phyloP scores from a whole-genome alignment of 2,888 invertebrate genomes.

The Hydrotaea diabolus region DNA sequence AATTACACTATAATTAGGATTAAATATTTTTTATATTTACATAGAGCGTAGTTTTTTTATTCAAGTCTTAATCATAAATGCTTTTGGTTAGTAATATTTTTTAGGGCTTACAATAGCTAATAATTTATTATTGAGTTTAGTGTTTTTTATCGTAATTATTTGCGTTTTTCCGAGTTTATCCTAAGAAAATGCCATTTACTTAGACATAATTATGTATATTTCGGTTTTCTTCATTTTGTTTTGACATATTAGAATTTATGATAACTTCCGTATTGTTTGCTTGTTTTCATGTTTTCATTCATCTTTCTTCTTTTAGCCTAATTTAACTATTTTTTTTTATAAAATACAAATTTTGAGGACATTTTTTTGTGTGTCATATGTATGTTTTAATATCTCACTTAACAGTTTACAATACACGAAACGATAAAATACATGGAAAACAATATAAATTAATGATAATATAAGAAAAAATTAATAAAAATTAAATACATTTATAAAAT shows the following conservation, averaged over 20 bases:
- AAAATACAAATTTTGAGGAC: conserved; percentile 7
- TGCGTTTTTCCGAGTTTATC: background rate
- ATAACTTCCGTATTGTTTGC: conserved; percentile 21
- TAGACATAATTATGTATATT: background rate
- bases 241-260: conserved; percentile 13
- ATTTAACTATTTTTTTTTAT: conserved; percentile 9
- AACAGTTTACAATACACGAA: conserved; percentile 12
- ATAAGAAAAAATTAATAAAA: conserved; percentile 31
- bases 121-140: background rate
- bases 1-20: conserved; percentile 2
- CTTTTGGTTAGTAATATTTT: conserved; percentile 21
- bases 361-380: background rate
- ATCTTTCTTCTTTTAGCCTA: background rate
- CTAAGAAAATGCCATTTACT: conserved; percentile 20
- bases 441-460: background rate
- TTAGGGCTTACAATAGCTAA: too few relatives aligned
- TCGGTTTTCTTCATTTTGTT: background rate
- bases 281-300: background rate
- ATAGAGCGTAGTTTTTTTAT: background rate
- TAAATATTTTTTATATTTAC: conserved; percentile 1
- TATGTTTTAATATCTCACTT: background rate
- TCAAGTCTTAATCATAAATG: conserved; percentile 19
- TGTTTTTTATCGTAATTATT: background rate
- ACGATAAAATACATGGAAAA: conserved; percentile 17
- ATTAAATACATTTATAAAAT: conserved; percentile 40